Evolutionary conservation across 1,140 invertebrate species (phyloP), one percentile per base, ranked within the genome.

Genomic region (Eulimnadia texana): DNA sequence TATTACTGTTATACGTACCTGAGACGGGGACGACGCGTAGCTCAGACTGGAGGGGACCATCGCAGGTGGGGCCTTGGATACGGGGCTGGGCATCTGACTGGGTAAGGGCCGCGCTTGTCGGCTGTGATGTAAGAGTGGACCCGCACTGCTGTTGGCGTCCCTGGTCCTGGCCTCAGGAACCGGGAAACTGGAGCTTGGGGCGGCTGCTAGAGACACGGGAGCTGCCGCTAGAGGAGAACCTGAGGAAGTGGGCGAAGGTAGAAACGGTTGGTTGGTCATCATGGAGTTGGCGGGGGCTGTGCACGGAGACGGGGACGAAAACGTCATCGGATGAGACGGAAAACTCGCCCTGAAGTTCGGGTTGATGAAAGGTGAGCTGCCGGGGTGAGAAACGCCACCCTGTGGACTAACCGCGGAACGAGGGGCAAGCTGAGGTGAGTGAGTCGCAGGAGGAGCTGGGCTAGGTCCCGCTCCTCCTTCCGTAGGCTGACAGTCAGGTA

Each of bases 191-290:
- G 57, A 19, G 59, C 61, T 63, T 64, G 63, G 50, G 59, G 57
- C 49, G 64, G 56, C 27, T 47, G 20, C 57, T 50, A 11, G 54
- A 13, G 64, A 64, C 47, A 64, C 66, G 55, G 56, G 60, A 59
- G n/a, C 50, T 10, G 27, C 42, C 29, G n/a, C n/a, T n/a, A n/a
- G n/a, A n/a, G 19, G 58, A 50, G 6, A 13, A 16, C 59, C 2
- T 19, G 65, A 22, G 33, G 29, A 57, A 33, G 55, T 20, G 20
- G 55, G 27, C 29, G 55, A 57, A 25, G 55, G 33, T 10, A 57
- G 29, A 33, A 57, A 16, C 27, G 55, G 55, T 19, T 33, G 55
- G n/a, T 25, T 57, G 23, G 20, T 27, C 22, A 27, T 29, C n/a
- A 23, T 52, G n/a, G 55, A 54, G 52, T 28, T 56, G 27, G 24